Base-by-base conservation (phyloP, 2,888 invertebrate genomes). In the Lepidocyrtinus sp. region DNA sequence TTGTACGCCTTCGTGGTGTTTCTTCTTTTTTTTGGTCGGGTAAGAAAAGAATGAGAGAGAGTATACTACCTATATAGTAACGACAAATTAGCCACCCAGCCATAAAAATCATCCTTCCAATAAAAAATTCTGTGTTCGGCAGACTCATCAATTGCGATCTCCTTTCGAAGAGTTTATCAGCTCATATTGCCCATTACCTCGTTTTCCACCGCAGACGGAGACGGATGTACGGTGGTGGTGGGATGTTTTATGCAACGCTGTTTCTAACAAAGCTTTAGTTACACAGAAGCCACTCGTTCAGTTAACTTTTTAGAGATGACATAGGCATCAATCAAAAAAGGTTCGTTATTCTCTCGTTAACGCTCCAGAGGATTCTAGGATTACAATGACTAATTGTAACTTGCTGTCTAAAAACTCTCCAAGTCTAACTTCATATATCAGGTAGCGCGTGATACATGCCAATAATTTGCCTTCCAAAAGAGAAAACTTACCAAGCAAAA, bases 61-160 rank as follows among this genome's bases (percentile, higher is more conserved):
- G 7, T n/a, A 55, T n/a, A 17, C n/a, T 55, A 17, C 15, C n/a
- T 55, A 55, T n/a, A 9, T 55, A 55, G n/a, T n/a, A 55, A 55
- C 26, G 77, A n/a, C n/a, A n/a, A 77, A 77, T 77, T 77, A 71
- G 64, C 65, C 77, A 77, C 59, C 45, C 22, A 77, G 61, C 70
- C 71, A 71, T 77, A 77, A 61, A 77, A 75, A 77, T 77, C 77
- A 64, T 64, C 65, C 65, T 75, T 61, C 55, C 62, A 78, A 73
- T 72, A 78, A 78, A 55, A 72, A 68, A 63, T 73, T 72, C 72
- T n/a, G 46, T 22, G 21, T 7, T 21, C 70, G 61, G 24, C 17
- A 72, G 1, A 3, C 21, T 2, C 55, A 70, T 59, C 63, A 24
- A 61, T 71, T n/a, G 24, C 62, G 62, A 62, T 26, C 25, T 5